Conservation (phyloP, 2,797 vertebrate genomes). For the Ataeniobius toweri region DNA sequence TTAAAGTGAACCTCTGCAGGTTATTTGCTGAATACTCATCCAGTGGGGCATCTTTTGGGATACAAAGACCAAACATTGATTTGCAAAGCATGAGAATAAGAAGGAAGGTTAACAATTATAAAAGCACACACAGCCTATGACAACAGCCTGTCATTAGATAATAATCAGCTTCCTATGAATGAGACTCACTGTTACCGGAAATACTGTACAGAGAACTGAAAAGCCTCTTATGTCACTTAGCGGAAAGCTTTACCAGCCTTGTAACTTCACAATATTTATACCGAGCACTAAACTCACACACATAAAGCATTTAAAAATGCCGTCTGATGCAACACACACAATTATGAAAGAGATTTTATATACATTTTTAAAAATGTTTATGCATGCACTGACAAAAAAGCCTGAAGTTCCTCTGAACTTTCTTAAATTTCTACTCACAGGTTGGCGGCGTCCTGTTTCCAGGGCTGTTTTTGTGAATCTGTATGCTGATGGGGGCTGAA, state of each 20-base stretch:
- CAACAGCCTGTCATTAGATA: slow-evolving; percentile 5
- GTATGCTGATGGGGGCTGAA: slow-evolving; percentile 44
- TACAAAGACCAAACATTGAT: background rate
- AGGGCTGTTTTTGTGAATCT: slow-evolving; percentile 23
- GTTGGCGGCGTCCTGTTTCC: slow-evolving; percentile 33
- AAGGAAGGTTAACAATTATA: background rate
- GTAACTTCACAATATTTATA: background rate
- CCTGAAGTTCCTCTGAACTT: background rate
- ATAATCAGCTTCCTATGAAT: slow-evolving; percentile 15
- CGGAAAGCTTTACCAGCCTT: slow-evolving; percentile 23
- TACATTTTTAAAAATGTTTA: background rate
- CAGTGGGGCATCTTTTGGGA: background rate
- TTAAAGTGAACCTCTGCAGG: background rate
- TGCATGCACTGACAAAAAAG: background rate
- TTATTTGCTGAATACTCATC: background rate
- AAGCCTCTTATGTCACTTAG: slow-evolving; percentile 69
- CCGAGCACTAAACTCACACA: background rate
- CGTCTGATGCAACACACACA: background rate
- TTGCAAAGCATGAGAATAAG: background rate
- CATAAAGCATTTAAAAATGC: background rate
- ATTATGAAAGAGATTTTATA: background rate
- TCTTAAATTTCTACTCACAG: slow-evolving; percentile 59
- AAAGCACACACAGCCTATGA: slow-evolving; percentile 9
- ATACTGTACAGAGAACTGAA: slow-evolving; percentile 28
- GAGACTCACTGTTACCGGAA: slow-evolving; percentile 23